Evolutionary conservation across 2,888 invertebrate genomes (phyloP).

Genomic region (Athalia rosae): DNA sequence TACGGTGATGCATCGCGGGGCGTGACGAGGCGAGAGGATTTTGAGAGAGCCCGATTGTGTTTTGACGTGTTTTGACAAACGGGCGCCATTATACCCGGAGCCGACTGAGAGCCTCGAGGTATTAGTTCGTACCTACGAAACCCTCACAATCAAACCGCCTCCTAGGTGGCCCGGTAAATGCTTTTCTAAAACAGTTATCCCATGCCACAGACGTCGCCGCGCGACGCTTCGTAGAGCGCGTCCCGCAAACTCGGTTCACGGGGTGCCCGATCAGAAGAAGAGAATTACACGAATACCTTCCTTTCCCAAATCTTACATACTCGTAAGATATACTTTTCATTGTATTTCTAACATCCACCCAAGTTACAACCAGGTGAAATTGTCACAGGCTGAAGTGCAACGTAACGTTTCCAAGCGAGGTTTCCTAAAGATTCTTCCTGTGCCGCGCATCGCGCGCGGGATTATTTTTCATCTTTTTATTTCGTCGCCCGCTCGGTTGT

Average conservation of each 20-base stretch:
- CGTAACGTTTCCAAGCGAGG: neutral
- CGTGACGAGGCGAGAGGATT: slow-evolving; percentile 66
- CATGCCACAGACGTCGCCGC: neutral
- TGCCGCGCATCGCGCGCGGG: neutral
- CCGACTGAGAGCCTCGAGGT: slow-evolving; percentile 23
- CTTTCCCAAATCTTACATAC: slow-evolving; percentile 14
- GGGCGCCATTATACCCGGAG: slow-evolving; percentile 67
- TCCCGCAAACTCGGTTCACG: neutral
- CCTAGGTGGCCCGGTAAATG: slow-evolving; percentile 39
- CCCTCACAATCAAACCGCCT: slow-evolving; percentile 30
- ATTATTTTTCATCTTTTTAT: neutral
- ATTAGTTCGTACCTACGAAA: slow-evolving; percentile 4
- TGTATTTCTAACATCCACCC: neutral
- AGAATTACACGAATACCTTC: no score
- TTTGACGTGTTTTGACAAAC: slow-evolving; percentile 74
- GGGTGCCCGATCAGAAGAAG: no score
- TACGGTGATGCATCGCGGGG: slow-evolving; percentile 67
- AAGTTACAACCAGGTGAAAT: no score
- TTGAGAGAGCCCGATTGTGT: slow-evolving; percentile 67
- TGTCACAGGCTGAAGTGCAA: no score
- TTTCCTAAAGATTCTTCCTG: no score
- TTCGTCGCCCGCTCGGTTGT: neutral
- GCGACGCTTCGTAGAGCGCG: slow-evolving; percentile 3
- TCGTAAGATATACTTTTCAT: slow-evolving; percentile 10
- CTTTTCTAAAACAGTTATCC: slow-evolving; percentile 33